Conservation (phyloP, 2,888 invertebrate genomes). For the Ischnus inquisitorius region DNA sequence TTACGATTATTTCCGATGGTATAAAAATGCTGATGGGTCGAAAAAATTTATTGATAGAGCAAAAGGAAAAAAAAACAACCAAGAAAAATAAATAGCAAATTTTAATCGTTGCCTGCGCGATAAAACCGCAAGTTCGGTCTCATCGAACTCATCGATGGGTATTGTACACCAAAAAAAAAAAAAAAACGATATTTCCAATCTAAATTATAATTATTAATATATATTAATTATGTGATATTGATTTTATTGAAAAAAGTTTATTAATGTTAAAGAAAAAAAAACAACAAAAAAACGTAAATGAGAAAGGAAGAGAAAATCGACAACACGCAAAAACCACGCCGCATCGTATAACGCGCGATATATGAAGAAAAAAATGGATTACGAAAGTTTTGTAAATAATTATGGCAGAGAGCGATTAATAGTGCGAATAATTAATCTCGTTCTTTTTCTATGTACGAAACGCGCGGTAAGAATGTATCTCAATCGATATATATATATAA, state of each 20-base stretch:
- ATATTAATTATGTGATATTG: slow-evolving; percentile 69
- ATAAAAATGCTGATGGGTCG: slow-evolving; percentile 9
- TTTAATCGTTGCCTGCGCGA: slow-evolving; percentile 10
- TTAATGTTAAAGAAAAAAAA: slow-evolving; percentile 65
- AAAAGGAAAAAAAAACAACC: no score
- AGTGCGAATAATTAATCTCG: slow-evolving; percentile 38
- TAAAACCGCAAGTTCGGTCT: not conserved
- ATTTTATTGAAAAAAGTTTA: slow-evolving; percentile 71
- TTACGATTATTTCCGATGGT: slow-evolving; percentile 15
- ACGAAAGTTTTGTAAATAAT: slow-evolving; percentile 61
- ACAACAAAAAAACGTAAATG: slow-evolving; percentile 2
- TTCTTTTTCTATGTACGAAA: slow-evolving; percentile 50
- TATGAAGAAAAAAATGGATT: slow-evolving; percentile 42
- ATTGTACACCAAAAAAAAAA: slow-evolving; percentile 19
- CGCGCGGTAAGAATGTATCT: slow-evolving; percentile 46
- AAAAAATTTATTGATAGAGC: not conserved
- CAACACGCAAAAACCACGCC: not conserved
- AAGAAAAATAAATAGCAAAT: not conserved
- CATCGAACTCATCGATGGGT: slow-evolving; percentile 44
- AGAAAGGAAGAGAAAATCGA: not conserved
- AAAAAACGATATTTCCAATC: slow-evolving; percentile 41
- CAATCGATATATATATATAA: slow-evolving; percentile 46
- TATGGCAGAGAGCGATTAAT: slow-evolving; percentile 46
- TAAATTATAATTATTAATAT: slow-evolving; percentile 41
- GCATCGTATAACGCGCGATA: slow-evolving; percentile 41